phyloP scores from a whole-genome alignment of 2,797 vertebrate genomes.

The Gadopsis bispinosus region DNA sequence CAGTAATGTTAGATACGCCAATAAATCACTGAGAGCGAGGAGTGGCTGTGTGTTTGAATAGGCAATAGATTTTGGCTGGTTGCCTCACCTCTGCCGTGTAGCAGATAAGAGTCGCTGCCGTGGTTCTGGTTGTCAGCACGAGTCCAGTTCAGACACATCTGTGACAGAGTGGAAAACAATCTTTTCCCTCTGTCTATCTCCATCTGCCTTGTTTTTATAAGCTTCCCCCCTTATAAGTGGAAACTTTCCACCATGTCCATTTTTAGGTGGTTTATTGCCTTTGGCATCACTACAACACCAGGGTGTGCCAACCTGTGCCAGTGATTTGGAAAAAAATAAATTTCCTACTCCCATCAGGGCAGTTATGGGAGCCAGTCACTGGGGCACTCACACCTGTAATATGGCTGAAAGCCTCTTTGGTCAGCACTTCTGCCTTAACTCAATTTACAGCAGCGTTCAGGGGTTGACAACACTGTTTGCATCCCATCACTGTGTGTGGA shows the following conservation, averaged over 20 bases:
- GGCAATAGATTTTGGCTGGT: constrained; percentile 3
- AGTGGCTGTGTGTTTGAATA: constrained; percentile 39
- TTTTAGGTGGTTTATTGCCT: constrained; percentile 87
- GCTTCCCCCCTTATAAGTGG: constrained; percentile 76
- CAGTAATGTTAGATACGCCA: constrained; percentile 16
- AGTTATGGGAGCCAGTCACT: constrained; percentile 47
- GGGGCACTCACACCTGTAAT: constrained; percentile 74
- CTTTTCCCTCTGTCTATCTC: constrained; percentile 76
- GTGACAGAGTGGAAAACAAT: constrained; percentile 84
- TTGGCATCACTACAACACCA: constrained; percentile 81
- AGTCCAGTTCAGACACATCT: constrained; percentile 75
- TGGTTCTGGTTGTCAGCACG: constrained; percentile 54
- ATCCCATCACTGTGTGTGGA: constrained; percentile 54
- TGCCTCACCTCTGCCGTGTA: constrained; percentile 36
- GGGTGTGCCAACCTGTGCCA: constrained; percentile 85
- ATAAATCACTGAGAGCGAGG: constrained; percentile 12
- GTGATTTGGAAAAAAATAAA: constrained; percentile 76
- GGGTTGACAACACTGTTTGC: constrained; percentile 54
- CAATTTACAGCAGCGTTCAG: constrained; percentile 54
- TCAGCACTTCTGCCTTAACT: constrained; percentile 55
- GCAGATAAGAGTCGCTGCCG: constrained; percentile 65
- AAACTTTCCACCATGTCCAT: constrained; percentile 88
- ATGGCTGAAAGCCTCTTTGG: constrained; percentile 29
- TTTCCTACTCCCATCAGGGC: constrained; percentile 60
- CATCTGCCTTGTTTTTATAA: constrained; percentile 83